A percentile compares a stretch with the other conserved stretches of the same genome.
Evolutionary conservation across 2,888 invertebrate genomes (phyloP).

Genomic region (Drosophila bunnanda): DNA sequence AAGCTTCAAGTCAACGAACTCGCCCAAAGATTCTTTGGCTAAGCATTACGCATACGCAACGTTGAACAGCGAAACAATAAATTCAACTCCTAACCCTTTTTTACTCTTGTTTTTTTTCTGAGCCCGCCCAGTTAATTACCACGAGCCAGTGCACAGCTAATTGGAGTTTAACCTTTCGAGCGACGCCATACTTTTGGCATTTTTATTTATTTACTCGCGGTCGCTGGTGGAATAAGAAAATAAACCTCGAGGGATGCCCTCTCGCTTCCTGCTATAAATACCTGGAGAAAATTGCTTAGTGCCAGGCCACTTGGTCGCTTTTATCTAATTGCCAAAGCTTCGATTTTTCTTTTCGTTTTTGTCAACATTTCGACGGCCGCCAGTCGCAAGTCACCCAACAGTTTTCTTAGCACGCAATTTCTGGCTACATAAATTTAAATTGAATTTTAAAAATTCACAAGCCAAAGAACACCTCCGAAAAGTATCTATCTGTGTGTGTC

Average conservation of each 20-base stretch:
- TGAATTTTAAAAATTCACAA: slow-evolving; percentile 76
- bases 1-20: slow-evolving; percentile 43
- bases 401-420: slow-evolving; percentile 61
- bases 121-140: slow-evolving; percentile 61
- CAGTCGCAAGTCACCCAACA: slow-evolving; percentile 10
- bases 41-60: slow-evolving; percentile 72
- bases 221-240: slow-evolving; percentile 22
- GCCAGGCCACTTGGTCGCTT: slow-evolving; percentile 27
- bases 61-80: slow-evolving; percentile 56
- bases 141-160: slow-evolving; percentile 65
- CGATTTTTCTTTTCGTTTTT: slow-evolving; percentile 31
- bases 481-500: neutral
- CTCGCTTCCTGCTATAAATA: slow-evolving; percentile 33
- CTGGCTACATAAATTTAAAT: slow-evolving; percentile 64
- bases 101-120: neutral
- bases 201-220: slow-evolving; percentile 30
- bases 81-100: slow-evolving; percentile 20
- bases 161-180: slow-evolving; percentile 50
- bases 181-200: slow-evolving; percentile 18
- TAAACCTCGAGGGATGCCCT: slow-evolving; percentile 17
- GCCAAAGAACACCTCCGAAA: slow-evolving; percentile 41
- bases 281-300: slow-evolving; percentile 21
- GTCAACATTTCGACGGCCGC: slow-evolving; percentile 16
- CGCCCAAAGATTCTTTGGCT: slow-evolving; percentile 19
- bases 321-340: slow-evolving; percentile 40